These are phyloP conservation scores for Panzeria rudis DNA, from an alignment of 2,888 invertebrate genomes.

Conservation along the genomic window DNA sequence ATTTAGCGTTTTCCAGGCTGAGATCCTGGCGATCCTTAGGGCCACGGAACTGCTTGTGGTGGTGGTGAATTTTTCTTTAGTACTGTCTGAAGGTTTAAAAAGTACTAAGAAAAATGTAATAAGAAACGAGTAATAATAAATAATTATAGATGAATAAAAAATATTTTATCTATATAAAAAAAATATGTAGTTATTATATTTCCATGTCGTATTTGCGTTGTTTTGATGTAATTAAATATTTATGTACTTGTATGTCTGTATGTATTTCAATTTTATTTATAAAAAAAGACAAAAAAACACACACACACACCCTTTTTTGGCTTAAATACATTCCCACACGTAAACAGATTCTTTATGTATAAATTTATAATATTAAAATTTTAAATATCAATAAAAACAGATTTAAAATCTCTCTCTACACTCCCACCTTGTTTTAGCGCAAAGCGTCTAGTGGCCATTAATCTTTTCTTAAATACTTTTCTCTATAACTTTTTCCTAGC, in stretches of 20 bases:
- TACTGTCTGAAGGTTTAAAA: neutral
- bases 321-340: slow-evolving; percentile 10
- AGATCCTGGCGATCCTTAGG: too few species aligned
- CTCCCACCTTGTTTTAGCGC: slow-evolving; percentile 9
- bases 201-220: neutral
- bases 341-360: neutral
- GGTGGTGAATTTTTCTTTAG: neutral
- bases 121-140: neutral
- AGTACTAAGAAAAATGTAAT: too few species aligned
- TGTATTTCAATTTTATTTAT: neutral
- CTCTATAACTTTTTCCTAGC: neutral
- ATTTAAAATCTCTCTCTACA: neutral
- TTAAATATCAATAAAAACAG: neutral
- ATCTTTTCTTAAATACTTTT: neutral
- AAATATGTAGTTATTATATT: neutral
- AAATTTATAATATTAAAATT: neutral
- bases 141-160: neutral
- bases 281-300: slow-evolving; percentile 5
- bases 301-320: slow-evolving; percentile 39
- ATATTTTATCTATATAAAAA: too few species aligned
- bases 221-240: neutral
- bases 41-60: too few species aligned
- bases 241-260: neutral
- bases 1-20: too few species aligned
- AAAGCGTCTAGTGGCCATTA: neutral